These are phyloP conservation scores for Cylindroiulus punctatus DNA, from an alignment of 2,888 invertebrate species.

Conservation along the genomic window DNA sequence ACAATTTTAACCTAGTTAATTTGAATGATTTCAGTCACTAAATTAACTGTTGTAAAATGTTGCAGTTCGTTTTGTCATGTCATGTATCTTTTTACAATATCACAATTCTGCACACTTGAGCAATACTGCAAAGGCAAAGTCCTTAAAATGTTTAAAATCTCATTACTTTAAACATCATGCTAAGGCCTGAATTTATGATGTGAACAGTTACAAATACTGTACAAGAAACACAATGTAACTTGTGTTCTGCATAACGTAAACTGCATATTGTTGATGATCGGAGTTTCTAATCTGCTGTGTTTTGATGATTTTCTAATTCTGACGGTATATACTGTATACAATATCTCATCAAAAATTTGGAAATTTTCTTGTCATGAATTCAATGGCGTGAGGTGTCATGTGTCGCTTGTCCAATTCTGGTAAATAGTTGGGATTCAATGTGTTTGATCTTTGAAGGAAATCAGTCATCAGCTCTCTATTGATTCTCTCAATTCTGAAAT, in stretches of 20 bases:
- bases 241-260: neutral
- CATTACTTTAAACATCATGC: no score
- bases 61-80: no score
- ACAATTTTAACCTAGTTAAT: no score
- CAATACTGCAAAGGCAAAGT: neutral
- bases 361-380: constrained; percentile 37
- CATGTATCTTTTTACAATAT: neutral
- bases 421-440: constrained; percentile 38
- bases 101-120: neutral
- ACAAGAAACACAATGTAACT: neutral
- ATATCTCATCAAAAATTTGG: constrained; percentile 37
- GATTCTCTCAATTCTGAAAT: constrained; percentile 52
- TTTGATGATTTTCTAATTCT: neutral
- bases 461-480: constrained; percentile 52
- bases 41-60: no score
- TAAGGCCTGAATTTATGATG: no score
- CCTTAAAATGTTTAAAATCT: neutral
- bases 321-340: neutral
- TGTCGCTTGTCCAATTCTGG: constrained; percentile 52
- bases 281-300: neutral
- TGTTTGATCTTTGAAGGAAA: neutral
- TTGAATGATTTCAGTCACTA: no score
- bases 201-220: neutral
- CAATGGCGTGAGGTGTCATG: constrained; percentile 48
- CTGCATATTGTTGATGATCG: neutral